phyloP scores from a whole-genome alignment of 2,113 vertebrate species.

The Psilopsiagon aymara region DNA sequence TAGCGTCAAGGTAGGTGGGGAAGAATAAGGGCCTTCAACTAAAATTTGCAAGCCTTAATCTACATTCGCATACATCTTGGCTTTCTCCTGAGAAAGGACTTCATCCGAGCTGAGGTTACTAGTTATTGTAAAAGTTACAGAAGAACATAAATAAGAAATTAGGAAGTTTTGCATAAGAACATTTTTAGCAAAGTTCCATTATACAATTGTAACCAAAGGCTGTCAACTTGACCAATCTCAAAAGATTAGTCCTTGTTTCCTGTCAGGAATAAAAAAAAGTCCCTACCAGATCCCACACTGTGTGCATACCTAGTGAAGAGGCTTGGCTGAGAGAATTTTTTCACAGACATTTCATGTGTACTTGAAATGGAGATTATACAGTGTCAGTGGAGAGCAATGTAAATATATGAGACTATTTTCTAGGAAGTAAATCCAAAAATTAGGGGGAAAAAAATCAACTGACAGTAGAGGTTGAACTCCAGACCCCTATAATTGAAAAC shows the following conservation, averaged over 20 bases:
- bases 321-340: not conserved
- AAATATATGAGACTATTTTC: not conserved
- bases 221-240: not conserved
- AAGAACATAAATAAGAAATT: not conserved
- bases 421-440: not conserved
- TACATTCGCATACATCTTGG: not conserved
- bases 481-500: accelerated
- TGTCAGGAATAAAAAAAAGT: not conserved
- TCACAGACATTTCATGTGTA: accelerated
- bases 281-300: accelerated
- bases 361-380: not conserved
- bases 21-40: not conserved
- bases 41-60: not conserved
- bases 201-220: not conserved
- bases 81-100: not conserved
- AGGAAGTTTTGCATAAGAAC: not conserved
- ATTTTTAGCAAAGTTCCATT: not conserved
- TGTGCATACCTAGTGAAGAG: not conserved
- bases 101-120: not conserved
- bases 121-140: not conserved
- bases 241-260: not conserved
- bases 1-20: not conserved
- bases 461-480: not conserved
- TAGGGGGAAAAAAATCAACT: accelerated
- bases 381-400: not conserved